Percentiles rank a stretch among this genome's conserved stretches.
Evolutionary conservation across 2,797 vertebrate species (phyloP).

Genomic region (Semaprochilodus insignis): DNA sequence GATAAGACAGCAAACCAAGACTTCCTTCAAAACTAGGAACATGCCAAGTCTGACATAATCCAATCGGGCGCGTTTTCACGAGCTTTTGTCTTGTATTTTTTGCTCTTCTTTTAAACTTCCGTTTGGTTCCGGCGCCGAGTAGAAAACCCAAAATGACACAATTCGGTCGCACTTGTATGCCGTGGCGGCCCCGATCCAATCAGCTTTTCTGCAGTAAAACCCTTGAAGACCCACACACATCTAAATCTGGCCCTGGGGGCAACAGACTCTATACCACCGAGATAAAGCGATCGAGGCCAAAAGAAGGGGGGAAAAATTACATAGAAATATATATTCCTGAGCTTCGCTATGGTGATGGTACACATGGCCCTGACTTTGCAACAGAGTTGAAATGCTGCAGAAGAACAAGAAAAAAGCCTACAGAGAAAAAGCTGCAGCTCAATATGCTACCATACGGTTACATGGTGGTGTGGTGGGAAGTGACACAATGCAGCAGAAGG

Average conservation of each 20-base stretch:
- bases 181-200: slow-evolving; percentile 79
- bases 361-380: slow-evolving; percentile 35
- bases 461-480: slow-evolving; percentile 72
- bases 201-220: slow-evolving; percentile 83
- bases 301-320: slow-evolving; percentile 62
- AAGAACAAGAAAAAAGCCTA: slow-evolving; percentile 65
- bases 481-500: slow-evolving; percentile 80
- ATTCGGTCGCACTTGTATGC: slow-evolving; percentile 86
- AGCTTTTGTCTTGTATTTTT: slow-evolving; percentile 84
- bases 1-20: slow-evolving; percentile 82
- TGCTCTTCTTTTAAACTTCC: slow-evolving; percentile 85
- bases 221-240: slow-evolving; percentile 88
- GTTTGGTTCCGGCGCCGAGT: slow-evolving; percentile 80
- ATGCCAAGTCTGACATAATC: slow-evolving; percentile 87
- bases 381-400: slow-evolving; percentile 36
- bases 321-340: slow-evolving; percentile 83
- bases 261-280: slow-evolving; percentile 82
- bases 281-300: slow-evolving; percentile 82
- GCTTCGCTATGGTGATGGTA: slow-evolving; percentile 80
- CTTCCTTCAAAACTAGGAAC: slow-evolving; percentile 78
- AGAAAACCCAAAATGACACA: slow-evolving; percentile 87
- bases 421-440: slow-evolving; percentile 52
- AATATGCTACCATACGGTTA: slow-evolving; percentile 75
- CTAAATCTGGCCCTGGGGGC: slow-evolving; percentile 86
- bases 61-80: slow-evolving; percentile 84